Evolutionary conservation across 2,797 vertebrate genomes (phyloP).

Genomic region (Vultur gryphus): DNA sequence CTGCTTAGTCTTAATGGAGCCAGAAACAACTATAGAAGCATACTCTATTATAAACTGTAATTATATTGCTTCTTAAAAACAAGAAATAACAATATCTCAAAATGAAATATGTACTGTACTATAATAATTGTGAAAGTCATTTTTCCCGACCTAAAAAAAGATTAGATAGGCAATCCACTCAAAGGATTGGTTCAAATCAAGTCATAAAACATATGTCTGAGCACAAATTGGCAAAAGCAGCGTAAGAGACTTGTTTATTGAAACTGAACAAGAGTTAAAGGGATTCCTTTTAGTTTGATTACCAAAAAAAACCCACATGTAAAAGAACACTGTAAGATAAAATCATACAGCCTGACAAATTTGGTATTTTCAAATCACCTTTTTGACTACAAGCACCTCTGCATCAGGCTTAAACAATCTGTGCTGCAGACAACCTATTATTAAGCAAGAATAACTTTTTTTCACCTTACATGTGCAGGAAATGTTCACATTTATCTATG

Average conservation of each 20-base stretch:
- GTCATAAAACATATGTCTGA: not conserved
- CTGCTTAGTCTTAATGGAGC: not conserved
- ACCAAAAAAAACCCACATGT: not conserved
- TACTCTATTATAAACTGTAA: not conserved
- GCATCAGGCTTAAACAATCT: not conserved
- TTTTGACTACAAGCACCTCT: not conserved
- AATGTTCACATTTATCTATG: not conserved
- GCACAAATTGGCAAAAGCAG: not conserved
- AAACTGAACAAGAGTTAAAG: not conserved
- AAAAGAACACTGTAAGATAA: not conserved
- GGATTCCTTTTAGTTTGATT: not conserved
- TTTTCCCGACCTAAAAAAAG: not conserved
- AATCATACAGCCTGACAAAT: not conserved
- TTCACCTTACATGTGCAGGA: not conserved
- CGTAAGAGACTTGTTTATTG: not conserved
- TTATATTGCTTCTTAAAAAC: constrained; percentile 7
- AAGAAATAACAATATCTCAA: constrained; percentile 17
- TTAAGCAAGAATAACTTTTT: not conserved
- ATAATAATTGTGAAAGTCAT: not conserved
- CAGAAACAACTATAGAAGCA: not conserved
- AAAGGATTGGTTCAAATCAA: not conserved
- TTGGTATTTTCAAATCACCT: not conserved
- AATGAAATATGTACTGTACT: not conserved
- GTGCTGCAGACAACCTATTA: not conserved
- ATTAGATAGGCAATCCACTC: not conserved